These are phyloP conservation scores for Lasioglossum malachurum DNA, from an alignment of 2,888 invertebrate species.

Conservation along the genomic window DNA sequence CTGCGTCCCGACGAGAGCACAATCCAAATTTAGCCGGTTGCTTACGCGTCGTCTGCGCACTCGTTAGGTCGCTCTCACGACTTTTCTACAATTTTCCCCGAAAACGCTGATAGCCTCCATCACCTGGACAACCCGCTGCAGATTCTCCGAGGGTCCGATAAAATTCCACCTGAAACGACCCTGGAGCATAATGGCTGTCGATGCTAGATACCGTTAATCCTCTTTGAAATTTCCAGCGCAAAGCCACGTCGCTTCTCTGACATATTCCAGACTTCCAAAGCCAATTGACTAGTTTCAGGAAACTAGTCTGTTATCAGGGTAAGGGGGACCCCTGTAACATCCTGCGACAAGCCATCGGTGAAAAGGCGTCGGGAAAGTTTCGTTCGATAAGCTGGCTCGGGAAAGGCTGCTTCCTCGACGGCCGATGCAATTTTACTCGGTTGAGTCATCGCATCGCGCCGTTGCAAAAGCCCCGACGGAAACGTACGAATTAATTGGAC, in stretches of 20 bases:
- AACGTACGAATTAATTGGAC: constrained; percentile 4
- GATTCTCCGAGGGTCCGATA: neutral
- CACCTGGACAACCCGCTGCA: neutral
- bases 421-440: constrained; percentile 32
- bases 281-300: neutral
- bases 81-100: constrained; percentile 27
- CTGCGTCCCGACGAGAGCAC: constrained; percentile 18
- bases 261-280: neutral
- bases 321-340: constrained; percentile 59
- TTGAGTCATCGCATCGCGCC: constrained; percentile 38
- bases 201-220: neutral
- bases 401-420: constrained; percentile 16
- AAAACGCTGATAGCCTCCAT: neutral
- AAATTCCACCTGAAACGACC: neutral
- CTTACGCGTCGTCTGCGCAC: constrained; percentile 59
- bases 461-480: constrained; percentile 25
- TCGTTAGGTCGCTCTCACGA: constrained; percentile 64
- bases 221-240: neutral
- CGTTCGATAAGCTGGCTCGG: constrained; percentile 47
- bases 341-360: constrained; percentile 49
- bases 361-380: constrained; percentile 35
- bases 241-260: neutral
- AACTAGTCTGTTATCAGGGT: constrained; percentile 40
- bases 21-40: constrained; percentile 65
- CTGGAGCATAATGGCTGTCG: neutral